Base-by-base conservation (phyloP, 2,797 vertebrate species). In the Sciurus carolinensis region DNA sequence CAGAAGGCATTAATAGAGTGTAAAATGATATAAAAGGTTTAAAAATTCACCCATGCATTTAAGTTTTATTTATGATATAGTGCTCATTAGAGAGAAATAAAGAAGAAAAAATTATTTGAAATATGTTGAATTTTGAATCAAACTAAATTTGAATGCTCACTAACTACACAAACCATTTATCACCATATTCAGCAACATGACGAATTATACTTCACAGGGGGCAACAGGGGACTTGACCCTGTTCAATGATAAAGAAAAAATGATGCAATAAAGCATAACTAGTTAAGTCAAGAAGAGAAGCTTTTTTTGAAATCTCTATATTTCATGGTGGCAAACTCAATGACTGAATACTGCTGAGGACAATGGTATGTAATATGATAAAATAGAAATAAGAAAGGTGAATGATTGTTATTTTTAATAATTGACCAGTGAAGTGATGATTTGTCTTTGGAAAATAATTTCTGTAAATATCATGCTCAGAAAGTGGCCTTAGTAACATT, bases 61-160 rank as follows among this genome's bases (percentile, higher is more conserved):
- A 77, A 50, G 44, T 47, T 69, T 54, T 71, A 69, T 62, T 71
- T 71, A 33, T 26, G 33, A 50, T 18, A n/a, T 42, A 88, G 33
- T 71, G 26, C 24, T 83, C 18, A 84, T 42, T 59, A 57, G 50
- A 83, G 26, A 67, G 36, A 69, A n/a, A 69, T 26, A 71, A 9
- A 90, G 39, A 76, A 47, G n/a, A 90, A 77, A 77, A 84, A 76
- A 59, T 84, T 90, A 22, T 76, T 84, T 36, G 26, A n/a, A 14
- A 50, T 33, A 84, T 42, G 47, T 1, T 59, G 42, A 66, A 84
- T 69, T 39, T 33, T 90, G 62, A 89, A 30, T 44, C 36, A 83
- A 89, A 94, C 47, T 50, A 52, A 36, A n/a, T 18, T 17, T 33
- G 36, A 69, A 52, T 59, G 3, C 33, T 39, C 15, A 24, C 3